Evolutionary conservation across 2,888 invertebrate species (phyloP), one percentile per base, ranked within the genome.

Genomic region (Eupeodes latifasciatus): DNA sequence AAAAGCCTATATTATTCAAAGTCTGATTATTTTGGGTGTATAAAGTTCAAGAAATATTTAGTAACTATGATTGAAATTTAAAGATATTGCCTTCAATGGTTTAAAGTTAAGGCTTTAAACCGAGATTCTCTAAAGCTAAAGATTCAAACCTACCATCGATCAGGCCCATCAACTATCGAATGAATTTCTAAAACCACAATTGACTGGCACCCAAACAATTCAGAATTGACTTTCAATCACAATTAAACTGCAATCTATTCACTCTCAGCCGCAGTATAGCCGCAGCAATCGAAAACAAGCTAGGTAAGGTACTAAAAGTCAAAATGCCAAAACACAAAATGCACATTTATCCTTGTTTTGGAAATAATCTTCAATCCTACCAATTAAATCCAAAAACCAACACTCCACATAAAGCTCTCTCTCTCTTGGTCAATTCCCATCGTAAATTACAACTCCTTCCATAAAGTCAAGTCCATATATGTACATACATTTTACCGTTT

Each of bases 371-470:
- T 27, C 16, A 16, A 67, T 59, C 27, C 27, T 27, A 40, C 53
- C 69, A 67, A 69, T 71, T 74, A 27, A 71, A 76, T 55, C n/a
- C 14, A 49, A 59, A 67, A 78, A 79, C 84, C 81, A 84, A 85
- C 64, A 75, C 36, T 64, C 79, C 57, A 27, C 27, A 79, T 81
- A 40, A 40, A 85, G 64, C 2, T 27, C 27, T 27, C 27, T 27
- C 27, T 27, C 82, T 81, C 57, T 69, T 69, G 57, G 77, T 57
- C 85, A 71, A 81, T 85, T 88, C 85, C 64, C 88, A 88, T 85
- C 84, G 85, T 88, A 88, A 88, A 88, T 85, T 88, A 88, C 88
- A 83, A 72, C 72, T 62, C 57, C 19, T 51, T 19, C 47, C 57
- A 27, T n/a, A n/a, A n/a, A n/a, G n/a, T n/a, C n/a, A 2, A 27